A percentile compares a stretch with the other conserved stretches of the same genome.
Evolutionary conservation across 2,113 vertebrate species (phyloP).

Genomic region (Nothobranchius furzeri): DNA sequence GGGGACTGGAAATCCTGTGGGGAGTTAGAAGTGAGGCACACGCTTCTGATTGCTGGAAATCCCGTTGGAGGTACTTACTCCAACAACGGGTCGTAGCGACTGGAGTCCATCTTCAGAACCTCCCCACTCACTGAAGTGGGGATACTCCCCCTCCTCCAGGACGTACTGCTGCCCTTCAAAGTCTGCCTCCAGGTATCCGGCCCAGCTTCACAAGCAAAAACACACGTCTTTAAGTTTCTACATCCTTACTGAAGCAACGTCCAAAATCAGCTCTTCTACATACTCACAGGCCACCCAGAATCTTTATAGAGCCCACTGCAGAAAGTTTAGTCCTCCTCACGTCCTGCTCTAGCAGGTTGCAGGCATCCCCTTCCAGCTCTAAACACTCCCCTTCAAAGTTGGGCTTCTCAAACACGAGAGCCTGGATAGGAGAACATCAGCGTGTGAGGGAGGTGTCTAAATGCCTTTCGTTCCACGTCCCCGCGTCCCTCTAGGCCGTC

Average conservation of each 20-base stretch:
- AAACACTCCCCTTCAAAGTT: constrained; percentile 86
- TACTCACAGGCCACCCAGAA: constrained; percentile 91
- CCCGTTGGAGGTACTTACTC: constrained; percentile 78
- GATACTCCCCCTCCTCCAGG: constrained; percentile 93
- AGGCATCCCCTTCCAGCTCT: constrained; percentile 83
- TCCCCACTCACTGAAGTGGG: constrained; percentile 89
- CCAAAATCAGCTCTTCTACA: not conserved
- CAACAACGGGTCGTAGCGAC: constrained; percentile 85
- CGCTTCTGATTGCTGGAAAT: too few relatives aligned
- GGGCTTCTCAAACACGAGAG: constrained; percentile 89
- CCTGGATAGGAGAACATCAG: constrained; percentile 65
- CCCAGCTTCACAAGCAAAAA: constrained; percentile 81
- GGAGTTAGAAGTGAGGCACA: not conserved
- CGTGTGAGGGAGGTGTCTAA: too few relatives aligned
- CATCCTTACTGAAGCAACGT: not conserved
- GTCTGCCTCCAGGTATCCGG: constrained; percentile 88
- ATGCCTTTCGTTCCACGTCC: constrained; percentile 8
- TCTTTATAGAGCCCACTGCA: constrained; percentile 89
- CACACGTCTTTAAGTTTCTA: not conserved
- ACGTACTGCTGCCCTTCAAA: constrained; percentile 92
- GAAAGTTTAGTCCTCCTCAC: constrained; percentile 52
- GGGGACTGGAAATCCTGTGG: constrained; percentile 86
- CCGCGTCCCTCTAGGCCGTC: not conserved
- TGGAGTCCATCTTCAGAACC: constrained; percentile 79
- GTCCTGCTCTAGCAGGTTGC: constrained; percentile 59